These are phyloP conservation scores for Ecdyonurus torrentis DNA, from an alignment of 2,888 invertebrate genomes.

Conservation along the genomic window DNA sequence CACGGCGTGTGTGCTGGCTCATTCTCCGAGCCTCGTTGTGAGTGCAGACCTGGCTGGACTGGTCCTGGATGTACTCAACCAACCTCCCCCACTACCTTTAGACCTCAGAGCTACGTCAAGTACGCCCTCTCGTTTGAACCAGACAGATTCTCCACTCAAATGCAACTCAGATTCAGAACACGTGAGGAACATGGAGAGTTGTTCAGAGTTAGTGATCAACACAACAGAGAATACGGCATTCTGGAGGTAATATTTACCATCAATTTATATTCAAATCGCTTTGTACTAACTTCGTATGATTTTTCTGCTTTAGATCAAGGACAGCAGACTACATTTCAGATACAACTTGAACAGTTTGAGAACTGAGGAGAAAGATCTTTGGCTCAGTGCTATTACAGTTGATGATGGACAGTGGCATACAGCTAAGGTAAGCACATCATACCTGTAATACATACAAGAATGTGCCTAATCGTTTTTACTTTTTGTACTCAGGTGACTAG, in stretches of 20 bases:
- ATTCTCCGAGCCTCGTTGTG: slow-evolving; percentile 71
- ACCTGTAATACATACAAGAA: too few relatives aligned
- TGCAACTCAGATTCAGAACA: slow-evolving; percentile 86
- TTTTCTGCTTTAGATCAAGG: slow-evolving; percentile 62
- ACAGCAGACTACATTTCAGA: slow-evolving; percentile 74
- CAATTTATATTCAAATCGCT: neutral
- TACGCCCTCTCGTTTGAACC: slow-evolving; percentile 90
- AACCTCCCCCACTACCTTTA: slow-evolving; percentile 82
- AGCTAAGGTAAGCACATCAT: slow-evolving; percentile 35
- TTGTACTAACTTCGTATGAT: slow-evolving; percentile 6
- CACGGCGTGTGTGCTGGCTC: slow-evolving; percentile 91
- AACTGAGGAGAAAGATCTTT: slow-evolving; percentile 79
- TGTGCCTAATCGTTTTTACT: too few relatives aligned
- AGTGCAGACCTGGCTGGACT: slow-evolving; percentile 90
- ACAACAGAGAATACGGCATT: slow-evolving; percentile 85
- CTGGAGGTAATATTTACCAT: slow-evolving; percentile 38
- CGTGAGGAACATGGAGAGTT: slow-evolving; percentile 85
- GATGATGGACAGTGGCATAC: slow-evolving; percentile 97
- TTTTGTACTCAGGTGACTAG: slow-evolving; percentile 43
- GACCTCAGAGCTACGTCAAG: slow-evolving; percentile 89
- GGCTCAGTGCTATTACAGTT: slow-evolving; percentile 76
- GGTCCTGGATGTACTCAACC: slow-evolving; percentile 75
- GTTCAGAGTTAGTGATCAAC: slow-evolving; percentile 85
- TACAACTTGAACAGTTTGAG: slow-evolving; percentile 84
- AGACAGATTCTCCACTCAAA: slow-evolving; percentile 78